A percentile compares a stretch with the other conserved stretches of the same genome.
Evolutionary conservation across 2,797 vertebrate species (phyloP).

Genomic region (Otus scops): DNA sequence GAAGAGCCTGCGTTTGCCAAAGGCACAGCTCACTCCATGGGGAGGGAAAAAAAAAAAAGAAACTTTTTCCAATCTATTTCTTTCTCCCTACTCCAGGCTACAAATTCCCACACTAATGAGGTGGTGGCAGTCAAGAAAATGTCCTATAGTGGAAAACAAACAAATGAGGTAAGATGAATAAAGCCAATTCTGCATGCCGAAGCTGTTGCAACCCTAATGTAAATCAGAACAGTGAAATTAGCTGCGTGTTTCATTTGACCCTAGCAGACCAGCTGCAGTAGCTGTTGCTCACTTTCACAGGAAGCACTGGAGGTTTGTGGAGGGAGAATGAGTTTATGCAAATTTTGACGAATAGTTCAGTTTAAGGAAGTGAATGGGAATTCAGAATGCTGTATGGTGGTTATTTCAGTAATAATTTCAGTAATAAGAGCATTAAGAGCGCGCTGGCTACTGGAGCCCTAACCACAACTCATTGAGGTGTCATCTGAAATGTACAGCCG

Average conservation of each 20-base stretch:
- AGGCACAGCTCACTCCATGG: not conserved
- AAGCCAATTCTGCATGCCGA: not conserved
- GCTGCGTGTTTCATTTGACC: not conserved
- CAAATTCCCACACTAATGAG: conserved; percentile 93
- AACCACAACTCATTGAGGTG: not conserved
- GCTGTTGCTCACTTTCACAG: not conserved
- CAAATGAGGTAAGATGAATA: conserved; percentile 85
- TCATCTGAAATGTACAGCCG: not conserved
- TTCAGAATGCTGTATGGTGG: not conserved
- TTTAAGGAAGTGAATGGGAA: not conserved
- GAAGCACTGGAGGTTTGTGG: not conserved
- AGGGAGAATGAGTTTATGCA: not conserved
- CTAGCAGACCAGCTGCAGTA: not conserved
- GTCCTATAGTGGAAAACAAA: conserved; percentile 98
- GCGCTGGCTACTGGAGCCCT: not conserved
- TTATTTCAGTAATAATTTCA: not conserved
- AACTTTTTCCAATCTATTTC: not conserved
- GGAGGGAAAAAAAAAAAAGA: not conserved
- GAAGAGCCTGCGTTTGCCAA: not conserved
- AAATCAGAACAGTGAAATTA: not conserved
- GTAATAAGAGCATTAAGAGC: not conserved
- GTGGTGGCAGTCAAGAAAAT: conserved; percentile 99
- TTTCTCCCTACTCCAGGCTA: conserved; percentile 79
- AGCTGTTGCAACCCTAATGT: not conserved
- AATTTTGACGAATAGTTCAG: not conserved